A percentile compares a stretch with the other conserved stretches of the same genome.
phyloP scores from a whole-genome alignment of 2,888 invertebrate genomes.

The Cenopis cana region DNA sequence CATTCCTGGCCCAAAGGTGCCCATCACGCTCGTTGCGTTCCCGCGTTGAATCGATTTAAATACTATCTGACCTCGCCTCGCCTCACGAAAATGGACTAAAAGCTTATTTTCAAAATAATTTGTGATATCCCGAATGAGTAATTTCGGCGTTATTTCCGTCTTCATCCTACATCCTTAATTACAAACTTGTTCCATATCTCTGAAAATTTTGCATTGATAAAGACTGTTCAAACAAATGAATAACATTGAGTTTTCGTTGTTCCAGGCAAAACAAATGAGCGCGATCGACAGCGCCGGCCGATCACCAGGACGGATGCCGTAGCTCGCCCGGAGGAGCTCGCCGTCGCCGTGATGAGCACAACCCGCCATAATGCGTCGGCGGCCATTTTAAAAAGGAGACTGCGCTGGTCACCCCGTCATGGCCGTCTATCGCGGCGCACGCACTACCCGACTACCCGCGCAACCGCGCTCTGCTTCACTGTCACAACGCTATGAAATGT shows the following conservation, averaged over 20 bases:
- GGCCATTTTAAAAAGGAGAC: slow-evolving; percentile 83
- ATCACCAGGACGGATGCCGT: slow-evolving; percentile 73
- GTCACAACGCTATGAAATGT: slow-evolving; percentile 86
- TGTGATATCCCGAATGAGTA: background rate
- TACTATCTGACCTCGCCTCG: background rate
- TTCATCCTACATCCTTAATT: background rate
- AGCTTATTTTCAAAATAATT: background rate
- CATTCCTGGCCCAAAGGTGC: no score
- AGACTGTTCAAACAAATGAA: background rate
- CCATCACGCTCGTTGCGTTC: no score
- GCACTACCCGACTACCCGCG: slow-evolving; percentile 67
- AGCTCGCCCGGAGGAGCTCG: slow-evolving; percentile 73
- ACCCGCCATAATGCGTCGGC: slow-evolving; percentile 83
- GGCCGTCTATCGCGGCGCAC: slow-evolving; percentile 75
- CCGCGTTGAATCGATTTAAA: no score
- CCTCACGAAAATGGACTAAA: background rate
- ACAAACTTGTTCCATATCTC: background rate
- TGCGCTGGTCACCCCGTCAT: slow-evolving; percentile 80
- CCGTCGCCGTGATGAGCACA: slow-evolving; percentile 84
- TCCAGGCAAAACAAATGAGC: slow-evolving; percentile 74
- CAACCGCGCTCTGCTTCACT: slow-evolving; percentile 68
- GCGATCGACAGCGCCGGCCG: slow-evolving; percentile 54
- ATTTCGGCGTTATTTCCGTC: background rate
- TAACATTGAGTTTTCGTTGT: slow-evolving; percentile 53
- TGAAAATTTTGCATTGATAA: background rate